Evolutionary conservation across 2,888 invertebrate genomes (phyloP).

Genomic region (Seira musarum): DNA sequence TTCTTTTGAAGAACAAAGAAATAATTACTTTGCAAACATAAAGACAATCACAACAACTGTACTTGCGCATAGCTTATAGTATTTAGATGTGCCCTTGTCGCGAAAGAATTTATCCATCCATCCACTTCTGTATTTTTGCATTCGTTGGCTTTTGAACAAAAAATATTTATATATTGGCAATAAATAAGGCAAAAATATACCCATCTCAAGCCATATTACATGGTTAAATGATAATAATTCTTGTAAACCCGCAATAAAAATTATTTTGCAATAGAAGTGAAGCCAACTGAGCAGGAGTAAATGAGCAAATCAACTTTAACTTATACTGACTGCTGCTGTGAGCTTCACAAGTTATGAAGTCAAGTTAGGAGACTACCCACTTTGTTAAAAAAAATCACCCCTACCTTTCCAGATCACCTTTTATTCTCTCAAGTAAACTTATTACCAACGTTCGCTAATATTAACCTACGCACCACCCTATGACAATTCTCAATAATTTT

Average conservation of each 20-base stretch:
- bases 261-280: neutral
- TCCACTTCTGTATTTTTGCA: neutral
- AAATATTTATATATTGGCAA: neutral
- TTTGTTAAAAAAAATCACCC: conserved; percentile 1
- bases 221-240: neutral
- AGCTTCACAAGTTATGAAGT: too few species aligned
- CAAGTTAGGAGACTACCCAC: neutral
- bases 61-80: too few species aligned
- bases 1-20: neutral
- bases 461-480: neutral
- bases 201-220: neutral
- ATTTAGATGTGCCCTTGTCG: neutral
- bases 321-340: too few species aligned
- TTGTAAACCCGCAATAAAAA: neutral
- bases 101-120: conserved; percentile 7
- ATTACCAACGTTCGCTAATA: too few species aligned
- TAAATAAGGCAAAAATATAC: neutral
- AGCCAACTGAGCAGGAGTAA: neutral
- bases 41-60: neutral
- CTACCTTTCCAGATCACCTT: neutral
- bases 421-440: conserved; percentile 6
- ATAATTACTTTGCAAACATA: neutral
- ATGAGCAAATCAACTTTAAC: neutral
- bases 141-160: too few species aligned
- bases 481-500: neutral